A percentile compares a stretch with the other conserved stretches of the same genome.
Conservation (phyloP, 2,888 invertebrate genomes). For the Dynastes tityus region DNA sequence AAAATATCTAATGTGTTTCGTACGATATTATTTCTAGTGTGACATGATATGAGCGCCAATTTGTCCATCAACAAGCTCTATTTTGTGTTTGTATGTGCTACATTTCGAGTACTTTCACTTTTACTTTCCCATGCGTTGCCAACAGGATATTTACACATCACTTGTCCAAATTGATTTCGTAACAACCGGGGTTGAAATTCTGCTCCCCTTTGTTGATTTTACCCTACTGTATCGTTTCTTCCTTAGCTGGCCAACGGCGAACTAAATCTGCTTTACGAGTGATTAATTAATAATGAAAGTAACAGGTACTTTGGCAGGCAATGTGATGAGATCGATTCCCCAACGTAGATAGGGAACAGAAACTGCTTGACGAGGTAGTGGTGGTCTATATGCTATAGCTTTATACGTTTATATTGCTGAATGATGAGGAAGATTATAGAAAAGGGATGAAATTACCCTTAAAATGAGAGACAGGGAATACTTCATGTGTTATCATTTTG, state of each 20-base stretch:
- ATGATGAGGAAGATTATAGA: no score
- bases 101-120: slow-evolving; percentile 31
- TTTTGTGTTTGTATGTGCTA: not conserved
- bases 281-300: slow-evolving; percentile 34
- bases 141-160: slow-evolving; percentile 31
- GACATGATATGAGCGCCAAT: not conserved
- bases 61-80: slow-evolving; percentile 14
- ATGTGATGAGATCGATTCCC: slow-evolving; percentile 30
- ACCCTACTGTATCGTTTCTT: slow-evolving; percentile 5
- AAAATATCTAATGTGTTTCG: not conserved
- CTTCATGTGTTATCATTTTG: no score
- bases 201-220: slow-evolving; percentile 4
- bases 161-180: slow-evolving; percentile 23
- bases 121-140: not conserved
- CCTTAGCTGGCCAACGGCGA: slow-evolving; percentile 2
- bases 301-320: slow-evolving; percentile 32
- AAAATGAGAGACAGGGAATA: no score
- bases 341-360: not conserved
- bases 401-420: no score
- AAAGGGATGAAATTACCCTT: not conserved
- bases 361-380: not conserved
- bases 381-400: not conserved
- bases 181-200: slow-evolving; percentile 12
- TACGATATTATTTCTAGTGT: slow-evolving; percentile 1
- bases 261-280: slow-evolving; percentile 31